phyloP scores from a whole-genome alignment of 2,797 vertebrate species.

The Austrolebias charrua region DNA sequence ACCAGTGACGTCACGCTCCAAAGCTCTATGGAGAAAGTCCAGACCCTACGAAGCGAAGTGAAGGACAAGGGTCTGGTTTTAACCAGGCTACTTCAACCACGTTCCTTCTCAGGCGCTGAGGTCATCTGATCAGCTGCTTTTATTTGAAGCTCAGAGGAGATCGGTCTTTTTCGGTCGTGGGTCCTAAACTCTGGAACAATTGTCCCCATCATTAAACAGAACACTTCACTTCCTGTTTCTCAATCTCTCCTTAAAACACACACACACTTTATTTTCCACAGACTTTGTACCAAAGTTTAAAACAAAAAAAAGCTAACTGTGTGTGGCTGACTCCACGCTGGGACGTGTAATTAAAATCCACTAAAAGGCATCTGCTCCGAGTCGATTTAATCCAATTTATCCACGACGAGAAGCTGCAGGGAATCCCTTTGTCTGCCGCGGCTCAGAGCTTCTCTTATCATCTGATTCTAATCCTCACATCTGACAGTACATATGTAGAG shows the following conservation, averaged over 20 bases:
- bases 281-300: conserved; percentile 5
- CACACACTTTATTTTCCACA: background rate
- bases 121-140: no score
- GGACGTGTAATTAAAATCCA: conserved; percentile 69
- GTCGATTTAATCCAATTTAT: conserved; percentile 70
- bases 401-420: conserved; percentile 51
- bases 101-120: no score
- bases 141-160: no score
- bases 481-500: conserved; percentile 6
- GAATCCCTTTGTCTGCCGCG: conserved; percentile 36
- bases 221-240: background rate
- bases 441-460: background rate
- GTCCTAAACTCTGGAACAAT: no score
- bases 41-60: no score
- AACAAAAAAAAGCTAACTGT: conserved; percentile 12
- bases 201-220: no score
- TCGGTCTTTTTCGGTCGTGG: no score
- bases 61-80: no score
- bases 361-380: conserved; percentile 68
- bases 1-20: no score
- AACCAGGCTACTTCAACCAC: no score
- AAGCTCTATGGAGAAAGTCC: no score
- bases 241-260: background rate
- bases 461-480: conserved; percentile 1
- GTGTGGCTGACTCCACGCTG: conserved; percentile 48